Conservation (phyloP, 2,888 invertebrate genomes). For the Drosophila formosana region DNA sequence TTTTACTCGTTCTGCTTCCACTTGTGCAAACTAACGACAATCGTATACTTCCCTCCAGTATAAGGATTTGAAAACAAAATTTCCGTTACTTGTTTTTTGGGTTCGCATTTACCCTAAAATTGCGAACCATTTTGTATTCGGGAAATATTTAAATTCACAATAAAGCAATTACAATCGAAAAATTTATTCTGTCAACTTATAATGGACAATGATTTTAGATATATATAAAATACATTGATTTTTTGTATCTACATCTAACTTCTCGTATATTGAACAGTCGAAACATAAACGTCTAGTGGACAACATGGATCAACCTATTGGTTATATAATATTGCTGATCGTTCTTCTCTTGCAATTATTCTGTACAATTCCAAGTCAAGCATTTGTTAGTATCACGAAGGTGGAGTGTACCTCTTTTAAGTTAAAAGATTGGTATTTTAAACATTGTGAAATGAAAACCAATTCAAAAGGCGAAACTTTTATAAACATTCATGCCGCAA, state of each 20-base stretch:
- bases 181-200: background rate
- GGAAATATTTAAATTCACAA: background rate
- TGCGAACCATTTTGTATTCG: background rate
- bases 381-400: background rate
- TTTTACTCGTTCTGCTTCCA: background rate
- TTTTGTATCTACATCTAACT: too few relatives aligned
- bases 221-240: background rate
- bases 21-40: too few relatives aligned
- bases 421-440: constrained; percentile 22
- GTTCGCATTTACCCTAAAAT: background rate
- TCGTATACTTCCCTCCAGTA: background rate
- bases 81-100: background rate
- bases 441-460: constrained; percentile 39
- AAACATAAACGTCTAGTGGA: background rate
- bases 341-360: background rate
- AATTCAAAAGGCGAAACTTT: background rate
- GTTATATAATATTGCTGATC: background rate
- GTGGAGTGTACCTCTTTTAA: constrained; percentile 42
- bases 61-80: too few relatives aligned
- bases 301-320: background rate
- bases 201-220: background rate
- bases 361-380: background rate
- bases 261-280: background rate
- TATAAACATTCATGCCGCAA: constrained; percentile 23
- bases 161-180: too few relatives aligned